These are phyloP conservation scores for Petrolisthes cinctipes DNA, from an alignment of 2,888 invertebrate genomes.

Conservation along the genomic window DNA sequence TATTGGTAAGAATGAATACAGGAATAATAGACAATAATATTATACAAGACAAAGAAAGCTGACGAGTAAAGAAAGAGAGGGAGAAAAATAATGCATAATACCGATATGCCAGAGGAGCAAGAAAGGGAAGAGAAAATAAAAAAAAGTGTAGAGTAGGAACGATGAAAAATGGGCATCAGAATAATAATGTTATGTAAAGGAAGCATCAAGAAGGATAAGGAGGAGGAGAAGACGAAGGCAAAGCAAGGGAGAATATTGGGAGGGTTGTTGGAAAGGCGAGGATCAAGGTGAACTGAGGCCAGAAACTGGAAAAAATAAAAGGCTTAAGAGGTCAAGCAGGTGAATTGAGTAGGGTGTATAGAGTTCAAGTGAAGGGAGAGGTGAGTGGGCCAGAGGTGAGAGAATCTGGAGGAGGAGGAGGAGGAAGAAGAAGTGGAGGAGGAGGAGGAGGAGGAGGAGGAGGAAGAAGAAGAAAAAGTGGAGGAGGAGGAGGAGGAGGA, in stretches of 20 bases:
- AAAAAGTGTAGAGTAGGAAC: no score
- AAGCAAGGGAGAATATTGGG: not conserved
- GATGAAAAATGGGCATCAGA: no score
- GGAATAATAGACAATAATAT: no score
- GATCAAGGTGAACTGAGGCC: not conserved
- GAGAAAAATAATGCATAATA: no score
- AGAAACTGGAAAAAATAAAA: not conserved
- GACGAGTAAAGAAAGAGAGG: no score
- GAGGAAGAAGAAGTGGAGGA: not conserved
- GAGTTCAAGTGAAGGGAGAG: not conserved
- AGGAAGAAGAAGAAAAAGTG: not conserved
- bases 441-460: not conserved
- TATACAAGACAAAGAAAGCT: no score
- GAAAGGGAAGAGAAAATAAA: no score
- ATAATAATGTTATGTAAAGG: no score
- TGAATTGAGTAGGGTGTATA: not conserved
- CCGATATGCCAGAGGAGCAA: no score
- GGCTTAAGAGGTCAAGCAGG: not conserved
- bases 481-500: not conserved
- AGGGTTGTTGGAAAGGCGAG: not conserved
- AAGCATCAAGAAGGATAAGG: not conserved
- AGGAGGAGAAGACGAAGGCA: not conserved
- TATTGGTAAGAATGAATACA: no score
- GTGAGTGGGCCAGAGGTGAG: slow-evolving; percentile 13
- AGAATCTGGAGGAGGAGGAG: not conserved